phyloP scores from a whole-genome alignment of 2,888 invertebrate species.

The Lasioglossum zephyrum region DNA sequence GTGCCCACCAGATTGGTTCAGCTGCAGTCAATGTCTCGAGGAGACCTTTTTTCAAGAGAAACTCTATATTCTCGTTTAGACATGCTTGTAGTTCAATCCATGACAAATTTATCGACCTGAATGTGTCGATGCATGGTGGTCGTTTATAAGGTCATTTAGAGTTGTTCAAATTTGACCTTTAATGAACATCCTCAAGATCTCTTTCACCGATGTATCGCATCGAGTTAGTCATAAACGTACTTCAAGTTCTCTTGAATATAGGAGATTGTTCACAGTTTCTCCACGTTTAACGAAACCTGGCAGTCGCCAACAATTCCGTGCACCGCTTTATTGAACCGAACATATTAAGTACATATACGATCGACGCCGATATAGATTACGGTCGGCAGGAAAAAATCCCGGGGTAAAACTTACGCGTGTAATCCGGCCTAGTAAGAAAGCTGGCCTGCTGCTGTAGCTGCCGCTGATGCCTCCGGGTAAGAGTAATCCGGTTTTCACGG shows the following conservation, averaged over 20 bases:
- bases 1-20: not conserved
- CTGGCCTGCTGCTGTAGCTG: not conserved
- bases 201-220: not conserved
- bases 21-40: not conserved
- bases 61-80: not conserved
- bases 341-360: conserved; percentile 42
- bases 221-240: not conserved
- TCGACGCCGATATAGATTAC: conserved; percentile 62
- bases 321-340: conserved; percentile 21
- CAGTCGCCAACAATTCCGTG: not conserved
- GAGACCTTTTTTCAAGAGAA: not conserved
- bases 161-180: not conserved
- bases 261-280: not conserved
- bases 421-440: conserved; percentile 54
- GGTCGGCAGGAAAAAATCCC: conserved; percentile 37
- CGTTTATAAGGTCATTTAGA: not conserved
- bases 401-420: conserved; percentile 51
- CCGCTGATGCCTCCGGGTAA: conserved; percentile 31
- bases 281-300: not conserved
- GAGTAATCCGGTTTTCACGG: conserved; percentile 73
- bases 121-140: not conserved
- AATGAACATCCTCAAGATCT: not conserved
- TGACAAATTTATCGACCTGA: not conserved
- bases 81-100: not conserved
- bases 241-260: not conserved